Evolutionary conservation across 2,113 vertebrate species (phyloP).

Genomic region (Eulemur rufifrons): DNA sequence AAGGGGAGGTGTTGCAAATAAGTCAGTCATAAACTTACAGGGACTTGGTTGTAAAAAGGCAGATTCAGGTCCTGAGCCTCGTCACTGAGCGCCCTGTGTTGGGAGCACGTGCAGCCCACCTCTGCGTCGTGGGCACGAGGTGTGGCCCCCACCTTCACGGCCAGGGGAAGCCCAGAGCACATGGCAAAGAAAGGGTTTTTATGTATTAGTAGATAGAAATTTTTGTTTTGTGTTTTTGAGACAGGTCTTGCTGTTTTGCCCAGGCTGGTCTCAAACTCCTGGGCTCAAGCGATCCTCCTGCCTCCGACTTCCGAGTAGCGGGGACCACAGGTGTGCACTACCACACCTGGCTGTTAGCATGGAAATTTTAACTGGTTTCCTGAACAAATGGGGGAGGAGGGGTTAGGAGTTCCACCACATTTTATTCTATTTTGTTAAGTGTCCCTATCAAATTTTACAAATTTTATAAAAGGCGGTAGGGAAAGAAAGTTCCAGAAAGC

Average conservation of each 20-base stretch:
- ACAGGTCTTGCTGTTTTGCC: not conserved
- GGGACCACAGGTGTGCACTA: not conserved
- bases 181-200: not conserved
- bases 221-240: not conserved
- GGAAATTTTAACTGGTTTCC: not conserved
- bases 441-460: not conserved
- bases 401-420: not conserved
- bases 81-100: not conserved
- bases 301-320: not conserved
- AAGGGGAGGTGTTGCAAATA: not conserved
- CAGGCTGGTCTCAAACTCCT: not conserved
- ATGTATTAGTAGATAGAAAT: not conserved
- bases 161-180: not conserved
- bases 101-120: not conserved
- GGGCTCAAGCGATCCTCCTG: not conserved
- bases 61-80: not conserved
- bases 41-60: not conserved
- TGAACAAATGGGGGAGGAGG: not conserved
- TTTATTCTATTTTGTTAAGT: not conserved
- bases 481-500: not conserved
- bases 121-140: accelerated
- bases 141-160: accelerated
- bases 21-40: not conserved
- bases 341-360: not conserved
- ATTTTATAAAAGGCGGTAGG: not conserved